Percentiles rank a stretch among this genome's conserved stretches.
Evolutionary conservation across 2,113 vertebrate species (phyloP).

Genomic region (Chionomys nivalis): DNA sequence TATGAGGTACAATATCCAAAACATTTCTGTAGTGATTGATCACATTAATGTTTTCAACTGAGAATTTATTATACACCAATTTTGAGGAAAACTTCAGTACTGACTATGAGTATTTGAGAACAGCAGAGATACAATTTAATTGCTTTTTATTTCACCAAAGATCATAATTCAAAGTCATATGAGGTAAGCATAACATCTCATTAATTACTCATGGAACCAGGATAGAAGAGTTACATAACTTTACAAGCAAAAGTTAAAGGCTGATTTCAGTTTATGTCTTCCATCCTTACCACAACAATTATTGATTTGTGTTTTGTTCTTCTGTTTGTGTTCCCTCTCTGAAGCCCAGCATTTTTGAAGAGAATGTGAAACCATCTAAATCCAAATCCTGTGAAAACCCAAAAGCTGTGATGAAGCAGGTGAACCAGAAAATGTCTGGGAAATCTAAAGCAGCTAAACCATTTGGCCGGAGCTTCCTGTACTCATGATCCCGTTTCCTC

Average conservation of each 20-base stretch:
- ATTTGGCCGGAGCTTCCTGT: not conserved
- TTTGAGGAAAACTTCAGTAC: not conserved
- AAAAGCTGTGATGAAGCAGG: rapidly evolving
- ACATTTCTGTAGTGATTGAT: not conserved
- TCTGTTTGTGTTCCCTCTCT: not conserved
- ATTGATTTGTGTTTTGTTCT: not conserved
- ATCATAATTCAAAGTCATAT: not conserved
- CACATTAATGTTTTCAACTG: not conserved
- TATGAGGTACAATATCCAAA: not conserved
- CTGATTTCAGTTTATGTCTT: not conserved
- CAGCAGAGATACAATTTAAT: not conserved
- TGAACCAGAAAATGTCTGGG: rapidly evolving
- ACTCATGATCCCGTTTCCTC: no score
- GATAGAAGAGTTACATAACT: not conserved
- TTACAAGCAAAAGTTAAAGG: not conserved
- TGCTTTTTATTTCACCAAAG: not conserved
- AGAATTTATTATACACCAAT: not conserved
- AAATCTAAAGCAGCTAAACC: not conserved
- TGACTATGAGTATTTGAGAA: not conserved
- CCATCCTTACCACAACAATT: not conserved
- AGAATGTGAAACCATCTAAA: not conserved
- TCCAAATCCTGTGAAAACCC: rapidly evolving
- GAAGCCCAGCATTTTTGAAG: not conserved
- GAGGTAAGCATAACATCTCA: not conserved
- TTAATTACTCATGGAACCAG: not conserved